Conservation (phyloP, 2,888 invertebrate genomes). For the Azorinus chamasolen region DNA sequence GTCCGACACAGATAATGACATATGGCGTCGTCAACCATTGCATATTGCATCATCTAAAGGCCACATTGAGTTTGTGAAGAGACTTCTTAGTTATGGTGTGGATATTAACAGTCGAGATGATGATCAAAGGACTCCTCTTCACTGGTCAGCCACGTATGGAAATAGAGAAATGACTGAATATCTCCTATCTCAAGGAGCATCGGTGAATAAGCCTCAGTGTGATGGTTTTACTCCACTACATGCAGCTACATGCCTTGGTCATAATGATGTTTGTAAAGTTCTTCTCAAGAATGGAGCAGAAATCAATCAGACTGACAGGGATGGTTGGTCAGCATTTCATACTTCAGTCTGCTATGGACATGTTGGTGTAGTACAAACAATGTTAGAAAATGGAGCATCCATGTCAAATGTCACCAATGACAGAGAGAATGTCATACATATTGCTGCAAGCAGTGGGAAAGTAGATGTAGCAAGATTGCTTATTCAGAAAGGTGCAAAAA, state of each 20-base stretch:
- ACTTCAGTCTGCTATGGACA: constrained; percentile 81
- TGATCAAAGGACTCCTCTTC: constrained; percentile 80
- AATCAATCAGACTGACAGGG: constrained; percentile 75
- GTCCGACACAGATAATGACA: constrained; percentile 67
- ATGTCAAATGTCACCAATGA: constrained; percentile 72
- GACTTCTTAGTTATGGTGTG: constrained; percentile 73
- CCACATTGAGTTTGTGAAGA: constrained; percentile 66
- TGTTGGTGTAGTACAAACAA: constrained; percentile 67
- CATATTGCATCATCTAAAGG: constrained; percentile 81
- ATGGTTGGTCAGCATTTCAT: constrained; percentile 83
- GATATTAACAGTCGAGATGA: constrained; percentile 75
- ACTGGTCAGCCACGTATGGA: constrained; percentile 79
- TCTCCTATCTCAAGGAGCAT: constrained; percentile 73
- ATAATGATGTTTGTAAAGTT: constrained; percentile 68
- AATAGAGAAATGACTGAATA: constrained; percentile 66
- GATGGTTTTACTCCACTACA: constrained; percentile 83
- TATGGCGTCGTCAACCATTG: constrained; percentile 79
- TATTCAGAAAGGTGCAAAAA: constrained; percentile 64
- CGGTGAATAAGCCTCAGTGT: constrained; percentile 76
- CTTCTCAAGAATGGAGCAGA: constrained; percentile 76
- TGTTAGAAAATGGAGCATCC: constrained; percentile 74
- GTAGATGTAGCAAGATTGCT: constrained; percentile 71
- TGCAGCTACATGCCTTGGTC: constrained; percentile 80
- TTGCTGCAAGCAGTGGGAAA: constrained; percentile 77
- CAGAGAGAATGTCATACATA: constrained; percentile 80